Percentiles rank a stretch among this genome's conserved stretches.
Conservation (phyloP, 2,113 vertebrate genomes). For the Cebus imitator region DNA sequence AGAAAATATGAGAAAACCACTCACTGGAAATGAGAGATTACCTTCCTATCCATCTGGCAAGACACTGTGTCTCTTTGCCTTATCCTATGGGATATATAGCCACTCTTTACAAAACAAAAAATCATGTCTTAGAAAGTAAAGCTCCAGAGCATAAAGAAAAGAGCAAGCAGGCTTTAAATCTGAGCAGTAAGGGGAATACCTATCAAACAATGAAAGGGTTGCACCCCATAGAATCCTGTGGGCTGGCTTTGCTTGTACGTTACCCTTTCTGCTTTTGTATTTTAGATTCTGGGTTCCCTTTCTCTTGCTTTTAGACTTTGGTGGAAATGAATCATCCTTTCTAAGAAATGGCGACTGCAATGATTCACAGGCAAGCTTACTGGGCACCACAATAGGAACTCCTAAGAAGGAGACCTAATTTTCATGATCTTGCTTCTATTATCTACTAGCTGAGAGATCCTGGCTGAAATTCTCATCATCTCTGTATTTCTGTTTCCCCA, state of each 20-base stretch:
- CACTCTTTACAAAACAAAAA: neutral
- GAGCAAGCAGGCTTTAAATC: neutral
- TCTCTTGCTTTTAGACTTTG: neutral
- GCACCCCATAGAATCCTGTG: neutral
- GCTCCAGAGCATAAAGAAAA: neutral
- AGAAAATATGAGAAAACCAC: neutral
- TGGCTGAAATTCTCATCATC: neutral
- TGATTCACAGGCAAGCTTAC: neutral
- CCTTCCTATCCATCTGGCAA: neutral
- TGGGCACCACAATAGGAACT: neutral
- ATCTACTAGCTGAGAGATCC: neutral
- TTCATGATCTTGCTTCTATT: neutral
- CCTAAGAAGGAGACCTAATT: neutral
- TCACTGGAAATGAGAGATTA: neutral
- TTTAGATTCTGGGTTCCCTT: neutral
- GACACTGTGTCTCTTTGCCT: neutral
- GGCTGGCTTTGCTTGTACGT: neutral
- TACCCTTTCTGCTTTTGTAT: neutral
- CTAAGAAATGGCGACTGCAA: neutral
- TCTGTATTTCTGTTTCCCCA: neutral
- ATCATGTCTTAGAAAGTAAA: neutral
- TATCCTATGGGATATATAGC: neutral
- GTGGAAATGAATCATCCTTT: constrained; percentile 46
- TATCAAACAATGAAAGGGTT: neutral
- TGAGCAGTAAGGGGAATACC: neutral